Evolutionary conservation across 2,888 invertebrate genomes (phyloP), one percentile per base, ranked within the genome.

Genomic region (Heliconius hortense): DNA sequence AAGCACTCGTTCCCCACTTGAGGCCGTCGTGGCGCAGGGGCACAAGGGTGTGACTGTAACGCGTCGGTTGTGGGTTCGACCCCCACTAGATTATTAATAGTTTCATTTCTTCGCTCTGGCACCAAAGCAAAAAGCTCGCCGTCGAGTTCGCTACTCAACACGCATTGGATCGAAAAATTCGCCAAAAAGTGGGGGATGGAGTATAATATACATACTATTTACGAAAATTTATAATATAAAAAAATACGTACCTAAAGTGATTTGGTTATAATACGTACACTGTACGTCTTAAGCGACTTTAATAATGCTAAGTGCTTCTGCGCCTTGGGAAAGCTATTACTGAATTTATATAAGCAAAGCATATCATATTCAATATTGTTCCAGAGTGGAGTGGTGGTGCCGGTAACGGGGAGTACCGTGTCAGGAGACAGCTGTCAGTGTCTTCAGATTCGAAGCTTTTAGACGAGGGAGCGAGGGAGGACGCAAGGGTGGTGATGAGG

Each of bases 361-460:
- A 71, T 18, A 75, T 64, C 70, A 76, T 67, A 67, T 66, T 64
- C 24, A 26, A 77, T 80, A 82, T 82, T 83, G 79, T 81, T 93
- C 26, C 94, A 97, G 97, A 97, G 93, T 97, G 97, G 97, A 96
- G 96, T 86, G 96, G 96, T 85, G 91, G 85, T 59, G 95, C 95
- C 81, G 92, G 91, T 73, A 93, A 93, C 82, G 96, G 97, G 84
- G 97, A 97, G 89, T 97, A 97, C 90, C 95, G 97, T 86, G 98
- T 98, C 81, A 96, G 97, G 89, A 95, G 98, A 87, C 98, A 98
- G 93, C 95, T 98, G 85, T 98, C 98, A 77, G 98, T 98, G 84
- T 98, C 98, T 80, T 98, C 98, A 84, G 98, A 98, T 94, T 98
- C 98, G 84, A 98, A 98, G 91, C 95, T 98, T 83, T 95, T 98